Evolutionary conservation across 2,888 invertebrate genomes (phyloP), one percentile per base, ranked within the genome.

Genomic region (Anoncus sp.): DNA sequence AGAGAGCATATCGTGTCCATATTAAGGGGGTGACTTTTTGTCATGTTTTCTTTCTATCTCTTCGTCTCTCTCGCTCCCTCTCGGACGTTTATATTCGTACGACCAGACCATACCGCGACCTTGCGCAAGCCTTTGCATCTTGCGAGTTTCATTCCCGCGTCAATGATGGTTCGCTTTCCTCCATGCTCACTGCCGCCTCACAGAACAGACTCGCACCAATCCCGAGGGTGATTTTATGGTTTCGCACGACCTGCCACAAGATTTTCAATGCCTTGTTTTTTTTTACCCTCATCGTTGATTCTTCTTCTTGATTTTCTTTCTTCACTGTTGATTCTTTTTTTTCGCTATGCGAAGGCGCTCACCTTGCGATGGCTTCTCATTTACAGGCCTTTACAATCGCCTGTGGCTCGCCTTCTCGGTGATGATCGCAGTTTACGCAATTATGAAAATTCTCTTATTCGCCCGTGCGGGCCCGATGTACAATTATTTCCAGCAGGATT

Each of bases 1-100:
- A 75, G 73, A 47, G n/a, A 53, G 53, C 76, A 79, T 79, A 72
- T 75, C 75, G 70, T 77, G 72, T 71, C 86, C 82, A 83, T 85
- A 86, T 85, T 85, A 86, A n/a, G n/a, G 88, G 89, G 89, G 88
- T 88, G 86, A 85, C 85, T 89, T 89, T 89, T 89, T 89, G 88
- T 84, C 67, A 74, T 67, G 74, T 67, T 72, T 71, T 63, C 35
- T 49, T 27, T 27, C n/a, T 45, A 43, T 57, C 62, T 55, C 40
- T 65, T 40, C 43, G 7, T 38, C 51, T 35, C 35, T n/a, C 40
- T 27, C 31, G 51, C 71, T 31, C 43, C 40, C 49, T 55, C 53
- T 51, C 62, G 47, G 14, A 18, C 55, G 55, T 45, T 65, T 57
- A 51, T 73, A 57, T 45, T 71, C 67, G 66, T 24, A n/a, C n/a